Percentiles rank a stretch among this genome's conserved stretches.
Conservation (phyloP, 2,888 invertebrate species). For the Cordilura impudica region DNA sequence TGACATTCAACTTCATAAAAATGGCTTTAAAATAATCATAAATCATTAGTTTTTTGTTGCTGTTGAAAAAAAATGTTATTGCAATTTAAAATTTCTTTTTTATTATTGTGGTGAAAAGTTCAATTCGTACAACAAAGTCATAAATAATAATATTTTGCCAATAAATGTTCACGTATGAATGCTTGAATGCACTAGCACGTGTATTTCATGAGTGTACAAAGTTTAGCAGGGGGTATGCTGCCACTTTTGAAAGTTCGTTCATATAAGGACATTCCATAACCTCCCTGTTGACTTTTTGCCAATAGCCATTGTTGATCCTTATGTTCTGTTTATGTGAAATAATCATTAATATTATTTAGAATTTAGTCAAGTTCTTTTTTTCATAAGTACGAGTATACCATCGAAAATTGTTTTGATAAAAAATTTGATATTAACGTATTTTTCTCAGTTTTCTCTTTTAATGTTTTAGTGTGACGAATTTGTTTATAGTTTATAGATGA, state of each 20-base stretch:
- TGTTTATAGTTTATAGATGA: conserved; percentile 72
- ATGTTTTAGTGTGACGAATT: conserved; percentile 72
- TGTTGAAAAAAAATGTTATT: conserved; percentile 71
- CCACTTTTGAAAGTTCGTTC: too few species aligned
- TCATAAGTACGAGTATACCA: too few species aligned
- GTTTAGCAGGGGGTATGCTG: not conserved
- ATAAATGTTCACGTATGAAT: conserved; percentile 74
- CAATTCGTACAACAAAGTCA: conserved; percentile 73
- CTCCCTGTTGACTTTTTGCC: not conserved
- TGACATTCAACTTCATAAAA: not conserved
- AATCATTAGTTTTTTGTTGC: conserved; percentile 63
- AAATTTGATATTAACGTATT: too few species aligned
- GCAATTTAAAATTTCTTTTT: conserved; percentile 66
- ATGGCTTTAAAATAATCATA: conserved; percentile 35
- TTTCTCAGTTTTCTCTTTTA: conserved; percentile 64
- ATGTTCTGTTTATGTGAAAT: not conserved
- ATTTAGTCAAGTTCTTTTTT: conserved; percentile 67
- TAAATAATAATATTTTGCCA: conserved; percentile 76
- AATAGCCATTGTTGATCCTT: conserved; percentile 30
- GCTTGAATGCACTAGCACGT: conserved; percentile 61
- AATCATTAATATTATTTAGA: conserved; percentile 19
- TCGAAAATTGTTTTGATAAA: too few species aligned
- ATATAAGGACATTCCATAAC: not conserved
- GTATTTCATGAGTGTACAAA: not conserved
- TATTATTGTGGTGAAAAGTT: conserved; percentile 71